A percentile compares a stretch with the other conserved stretches of the same genome.
Conservation (phyloP, 2,113 vertebrate species). For the mouse (Mus musculus) region GRCm39 chr10:43932501-43933000, state of each 20-base stretch:
- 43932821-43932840: background rate
- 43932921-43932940: conserved; percentile 8
- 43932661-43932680: background rate
- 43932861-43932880: background rate
- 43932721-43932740: background rate
- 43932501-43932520: background rate
- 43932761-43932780: background rate
- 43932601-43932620: background rate
- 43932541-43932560: background rate
- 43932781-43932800: background rate
- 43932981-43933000: background rate
- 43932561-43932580: background rate
- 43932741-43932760: background rate
- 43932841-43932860: background rate
- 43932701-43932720: background rate
- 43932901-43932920: background rate
- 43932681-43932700: background rate
- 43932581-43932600: conserved; percentile 14
- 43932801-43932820: background rate
- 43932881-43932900: background rate
- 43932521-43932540: background rate
- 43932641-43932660: background rate
- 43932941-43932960: conserved; percentile 38
- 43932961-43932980: background rate
- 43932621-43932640: background rate